phyloP scores from a whole-genome alignment of 2,888 invertebrate species.

The Acanthosepion lycidas region DNA sequence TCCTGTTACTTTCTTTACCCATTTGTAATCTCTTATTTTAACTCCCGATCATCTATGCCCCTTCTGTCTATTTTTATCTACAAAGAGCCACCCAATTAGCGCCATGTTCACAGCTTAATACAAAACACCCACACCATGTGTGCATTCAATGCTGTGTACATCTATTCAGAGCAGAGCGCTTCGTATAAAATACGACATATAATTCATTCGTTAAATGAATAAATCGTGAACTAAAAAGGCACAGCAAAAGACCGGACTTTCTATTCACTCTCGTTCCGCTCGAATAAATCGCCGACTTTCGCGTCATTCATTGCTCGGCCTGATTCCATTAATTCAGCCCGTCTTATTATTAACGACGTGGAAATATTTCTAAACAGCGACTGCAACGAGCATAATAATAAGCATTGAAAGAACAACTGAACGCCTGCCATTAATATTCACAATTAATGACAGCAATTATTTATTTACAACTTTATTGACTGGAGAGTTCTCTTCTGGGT shows the following conservation, averaged over 20 bases:
- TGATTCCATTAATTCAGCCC: not conserved
- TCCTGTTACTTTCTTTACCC: not conserved
- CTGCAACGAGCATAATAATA: not conserved
- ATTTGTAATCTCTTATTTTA: not conserved
- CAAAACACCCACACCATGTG: not conserved
- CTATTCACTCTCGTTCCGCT: not conserved
- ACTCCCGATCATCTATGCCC: not conserved
- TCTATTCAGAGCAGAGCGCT: not conserved
- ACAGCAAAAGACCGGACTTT: not conserved
- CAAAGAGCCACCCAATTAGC: not conserved
- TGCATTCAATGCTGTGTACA: not conserved
- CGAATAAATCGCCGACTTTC: not conserved
- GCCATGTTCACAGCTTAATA: not conserved
- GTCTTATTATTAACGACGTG: not conserved
- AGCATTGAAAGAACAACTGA: not conserved
- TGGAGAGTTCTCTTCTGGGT: too few species aligned
- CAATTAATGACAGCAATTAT: not conserved
- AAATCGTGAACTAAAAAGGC: not conserved
- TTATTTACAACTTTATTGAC: not conserved
- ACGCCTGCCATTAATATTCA: not conserved
- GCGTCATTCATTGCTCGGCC: not conserved
- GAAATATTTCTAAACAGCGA: not conserved
- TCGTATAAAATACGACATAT: not conserved
- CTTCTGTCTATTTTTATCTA: not conserved
- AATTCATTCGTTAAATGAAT: not conserved